Evolutionary conservation across 2,113 vertebrate genomes (phyloP).

Genomic region (Danionella cerebrum): DNA sequence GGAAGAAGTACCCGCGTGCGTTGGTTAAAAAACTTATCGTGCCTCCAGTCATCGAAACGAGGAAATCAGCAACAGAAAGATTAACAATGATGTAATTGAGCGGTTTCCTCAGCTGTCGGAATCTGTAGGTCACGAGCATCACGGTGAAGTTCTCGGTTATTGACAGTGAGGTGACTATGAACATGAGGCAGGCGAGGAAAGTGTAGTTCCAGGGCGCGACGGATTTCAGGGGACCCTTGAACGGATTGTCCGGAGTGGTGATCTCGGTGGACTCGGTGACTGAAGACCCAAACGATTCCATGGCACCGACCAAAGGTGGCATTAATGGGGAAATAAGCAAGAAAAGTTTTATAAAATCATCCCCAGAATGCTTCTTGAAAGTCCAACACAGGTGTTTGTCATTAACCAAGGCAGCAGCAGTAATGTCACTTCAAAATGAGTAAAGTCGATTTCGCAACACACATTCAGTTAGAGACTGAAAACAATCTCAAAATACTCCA

Average conservation of each 20-base stretch:
- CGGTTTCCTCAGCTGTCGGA: constrained; percentile 77
- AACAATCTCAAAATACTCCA: neutral
- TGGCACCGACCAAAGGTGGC: constrained; percentile 16
- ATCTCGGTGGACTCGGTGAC: constrained; percentile 51
- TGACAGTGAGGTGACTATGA: constrained; percentile 74
- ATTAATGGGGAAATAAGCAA: neutral
- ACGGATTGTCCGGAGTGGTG: constrained; percentile 58
- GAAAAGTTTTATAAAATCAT: neutral
- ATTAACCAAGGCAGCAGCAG: neutral
- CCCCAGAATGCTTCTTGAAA: neutral
- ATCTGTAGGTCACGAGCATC: constrained; percentile 80
- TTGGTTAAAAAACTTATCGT: constrained; percentile 79
- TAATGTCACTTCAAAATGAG: neutral
- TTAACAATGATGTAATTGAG: constrained; percentile 87
- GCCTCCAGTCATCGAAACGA: constrained; percentile 77
- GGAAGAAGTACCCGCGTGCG: constrained; percentile 78
- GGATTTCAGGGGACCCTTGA: constrained; percentile 57
- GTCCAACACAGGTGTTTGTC: neutral
- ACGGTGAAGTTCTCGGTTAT: constrained; percentile 81
- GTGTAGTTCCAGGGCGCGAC: constrained; percentile 81
- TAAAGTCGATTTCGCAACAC: neutral
- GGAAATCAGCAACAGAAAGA: constrained; percentile 79
- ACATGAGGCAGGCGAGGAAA: constrained; percentile 74
- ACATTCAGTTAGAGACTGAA: too few relatives aligned
- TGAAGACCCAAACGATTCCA: constrained; percentile 58